A percentile compares a stretch with the other conserved stretches of the same genome.
Conservation (phyloP, 2,113 vertebrate genomes). For the Mola mola region DNA sequence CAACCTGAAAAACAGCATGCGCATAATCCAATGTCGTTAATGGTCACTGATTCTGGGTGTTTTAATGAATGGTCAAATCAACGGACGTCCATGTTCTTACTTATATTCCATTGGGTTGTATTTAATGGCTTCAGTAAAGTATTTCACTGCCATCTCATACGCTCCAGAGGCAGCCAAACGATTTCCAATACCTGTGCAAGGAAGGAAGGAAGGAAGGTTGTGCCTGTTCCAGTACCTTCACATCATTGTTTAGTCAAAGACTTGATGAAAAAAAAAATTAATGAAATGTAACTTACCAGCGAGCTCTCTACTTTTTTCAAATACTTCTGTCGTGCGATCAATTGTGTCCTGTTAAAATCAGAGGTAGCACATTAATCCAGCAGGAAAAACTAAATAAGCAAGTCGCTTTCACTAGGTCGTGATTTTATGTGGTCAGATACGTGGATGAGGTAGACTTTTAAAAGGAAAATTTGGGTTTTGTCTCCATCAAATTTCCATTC, state of each 20-base stretch:
- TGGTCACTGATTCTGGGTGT: too few species aligned
- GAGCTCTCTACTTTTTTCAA: conserved; percentile 70
- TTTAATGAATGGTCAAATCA: background rate
- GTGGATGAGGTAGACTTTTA: too few species aligned
- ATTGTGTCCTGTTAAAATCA: conserved; percentile 37
- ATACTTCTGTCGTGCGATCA: conserved; percentile 37
- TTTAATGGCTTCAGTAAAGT: conserved; percentile 84
- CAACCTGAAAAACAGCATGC: conserved; percentile 72
- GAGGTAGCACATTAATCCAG: background rate
- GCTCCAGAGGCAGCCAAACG: conserved; percentile 73
- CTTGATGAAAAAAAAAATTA: background rate
- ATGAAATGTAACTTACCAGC: conserved; percentile 59
- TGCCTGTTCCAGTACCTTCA: background rate
- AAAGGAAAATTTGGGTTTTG: too few species aligned
- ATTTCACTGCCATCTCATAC: conserved; percentile 76
- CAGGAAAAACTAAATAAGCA: too few species aligned
- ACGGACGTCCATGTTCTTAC: conserved; percentile 65
- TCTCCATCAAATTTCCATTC: too few species aligned
- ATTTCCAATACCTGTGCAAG: conserved; percentile 77
- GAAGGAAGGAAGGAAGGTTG: background rate
- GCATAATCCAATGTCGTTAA: background rate
- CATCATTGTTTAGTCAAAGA: background rate
- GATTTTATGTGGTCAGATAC: too few species aligned
- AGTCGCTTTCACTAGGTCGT: too few species aligned
- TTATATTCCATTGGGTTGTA: conserved; percentile 86